Percentiles rank a stretch among this genome's conserved stretches.
These are phyloP conservation scores for Zaprionus ghesquierei DNA, from an alignment of 1,140 invertebrate genomes.

Conservation along the genomic window DNA sequence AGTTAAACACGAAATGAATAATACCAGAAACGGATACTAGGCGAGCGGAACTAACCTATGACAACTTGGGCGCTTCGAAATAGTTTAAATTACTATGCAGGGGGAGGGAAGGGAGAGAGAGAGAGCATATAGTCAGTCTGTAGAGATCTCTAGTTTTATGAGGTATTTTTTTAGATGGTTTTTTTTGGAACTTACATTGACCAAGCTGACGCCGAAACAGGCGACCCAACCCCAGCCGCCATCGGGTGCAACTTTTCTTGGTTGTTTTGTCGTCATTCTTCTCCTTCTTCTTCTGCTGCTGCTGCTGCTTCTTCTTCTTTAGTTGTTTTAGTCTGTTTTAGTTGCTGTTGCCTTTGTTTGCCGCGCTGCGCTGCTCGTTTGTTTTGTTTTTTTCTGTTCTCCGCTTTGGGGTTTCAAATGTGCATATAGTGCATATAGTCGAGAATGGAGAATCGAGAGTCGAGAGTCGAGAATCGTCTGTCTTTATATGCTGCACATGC, in stretches of 20 bases:
- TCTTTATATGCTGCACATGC: conserved; percentile 42
- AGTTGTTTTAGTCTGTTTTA: conserved; percentile 14
- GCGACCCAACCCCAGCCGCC: conserved; percentile 92
- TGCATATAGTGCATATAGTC: conserved; percentile 35
- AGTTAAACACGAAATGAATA: conserved; percentile 14
- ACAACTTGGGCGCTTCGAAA: background rate
- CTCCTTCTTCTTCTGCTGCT: background rate
- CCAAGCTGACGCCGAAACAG: conserved; percentile 89
- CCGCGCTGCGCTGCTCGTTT: conserved; percentile 25
- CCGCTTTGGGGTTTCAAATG: conserved; percentile 42
- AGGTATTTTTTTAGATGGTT: background rate
- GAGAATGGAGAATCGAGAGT: background rate
- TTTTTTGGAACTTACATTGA: conserved; percentile 86
- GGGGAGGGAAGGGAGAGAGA: too few species aligned
- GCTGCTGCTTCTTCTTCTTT: conserved; percentile 2
- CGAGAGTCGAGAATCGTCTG: too few species aligned
- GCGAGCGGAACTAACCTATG: conserved; percentile 30
- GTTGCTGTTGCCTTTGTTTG: conserved; percentile 29
- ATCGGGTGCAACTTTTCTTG: conserved; percentile 82
- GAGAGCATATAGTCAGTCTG: background rate
- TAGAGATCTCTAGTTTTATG: background rate
- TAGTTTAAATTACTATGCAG: too few species aligned
- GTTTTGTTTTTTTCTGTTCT: conserved; percentile 38
- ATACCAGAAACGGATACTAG: conserved; percentile 13
- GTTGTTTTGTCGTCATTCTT: conserved; percentile 67